These are phyloP conservation scores for Sesia bembeciformis DNA, from an alignment of 2,888 invertebrate genomes.

Conservation along the genomic window DNA sequence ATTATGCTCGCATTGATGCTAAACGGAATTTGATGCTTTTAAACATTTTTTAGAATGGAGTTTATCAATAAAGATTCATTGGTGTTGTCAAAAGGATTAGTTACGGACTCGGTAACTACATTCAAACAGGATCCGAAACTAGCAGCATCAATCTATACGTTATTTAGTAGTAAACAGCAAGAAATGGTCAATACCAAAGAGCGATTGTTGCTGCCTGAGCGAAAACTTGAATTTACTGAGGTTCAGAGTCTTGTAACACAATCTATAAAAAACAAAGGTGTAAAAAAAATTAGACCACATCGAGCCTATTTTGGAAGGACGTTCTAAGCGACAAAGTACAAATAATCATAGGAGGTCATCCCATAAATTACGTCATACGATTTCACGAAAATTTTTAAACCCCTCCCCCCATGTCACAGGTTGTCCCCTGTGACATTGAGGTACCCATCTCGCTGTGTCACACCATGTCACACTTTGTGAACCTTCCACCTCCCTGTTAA, in stretches of 20 bases:
- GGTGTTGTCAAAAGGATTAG: slow-evolving; percentile 35
- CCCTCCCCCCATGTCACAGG: too few relatives aligned
- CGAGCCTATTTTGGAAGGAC: too few relatives aligned
- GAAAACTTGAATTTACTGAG: slow-evolving; percentile 51
- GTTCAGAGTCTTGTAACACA: slow-evolving; percentile 40
- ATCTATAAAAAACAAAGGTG: slow-evolving; percentile 7
- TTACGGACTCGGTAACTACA: slow-evolving; percentile 21
- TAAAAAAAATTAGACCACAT: too few relatives aligned
- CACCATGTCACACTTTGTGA: too few relatives aligned
- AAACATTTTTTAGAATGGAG: slow-evolving; percentile 32
- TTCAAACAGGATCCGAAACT: slow-evolving; percentile 55
- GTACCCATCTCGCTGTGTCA: too few relatives aligned
- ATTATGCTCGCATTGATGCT: slow-evolving; percentile 40
- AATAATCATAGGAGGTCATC: too few relatives aligned
- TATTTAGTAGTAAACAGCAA: slow-evolving; percentile 25
- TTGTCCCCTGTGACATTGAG: too few relatives aligned
- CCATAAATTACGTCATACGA: too few relatives aligned
- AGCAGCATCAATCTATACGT: slow-evolving; percentile 48
- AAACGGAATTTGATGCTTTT: slow-evolving; percentile 24
- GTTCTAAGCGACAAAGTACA: too few relatives aligned
- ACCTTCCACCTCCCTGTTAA: too few relatives aligned
- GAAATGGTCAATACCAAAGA: slow-evolving; percentile 8
- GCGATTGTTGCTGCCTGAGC: slow-evolving; percentile 35
- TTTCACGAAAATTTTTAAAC: too few relatives aligned
- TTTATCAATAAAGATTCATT: slow-evolving; percentile 48